These are phyloP conservation scores for Misgurnus anguillicaudatus DNA, from an alignment of 2,113 vertebrate species.

Conservation along the genomic window DNA sequence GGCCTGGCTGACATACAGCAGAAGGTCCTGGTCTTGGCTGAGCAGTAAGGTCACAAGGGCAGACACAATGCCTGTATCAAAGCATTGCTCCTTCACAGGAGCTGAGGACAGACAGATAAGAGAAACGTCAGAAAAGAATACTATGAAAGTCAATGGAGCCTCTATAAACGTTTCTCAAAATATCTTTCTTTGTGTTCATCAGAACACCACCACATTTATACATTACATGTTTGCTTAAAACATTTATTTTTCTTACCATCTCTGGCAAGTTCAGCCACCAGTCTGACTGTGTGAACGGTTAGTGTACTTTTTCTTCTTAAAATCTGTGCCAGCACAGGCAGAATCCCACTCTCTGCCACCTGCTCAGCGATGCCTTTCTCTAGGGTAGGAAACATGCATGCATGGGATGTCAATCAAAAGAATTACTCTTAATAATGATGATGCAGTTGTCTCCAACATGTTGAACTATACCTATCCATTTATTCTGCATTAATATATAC, in stretches of 20 bases:
- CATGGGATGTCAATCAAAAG: background rate
- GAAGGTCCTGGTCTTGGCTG: conserved; percentile 77
- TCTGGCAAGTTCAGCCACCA: conserved; percentile 82
- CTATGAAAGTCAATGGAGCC: too few relatives aligned
- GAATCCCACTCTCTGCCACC: conserved; percentile 76
- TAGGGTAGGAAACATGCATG: conserved; percentile 66
- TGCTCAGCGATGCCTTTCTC: conserved; percentile 75
- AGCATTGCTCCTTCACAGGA: conserved; percentile 77
- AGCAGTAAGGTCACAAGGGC: conserved; percentile 78
- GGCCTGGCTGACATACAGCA: conserved; percentile 75
- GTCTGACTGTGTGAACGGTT: conserved; percentile 71
- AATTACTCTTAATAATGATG: background rate
- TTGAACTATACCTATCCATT: too few relatives aligned
- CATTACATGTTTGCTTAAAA: background rate
- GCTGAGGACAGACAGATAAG: conserved; percentile 66
- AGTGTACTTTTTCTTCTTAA: conserved; percentile 74
- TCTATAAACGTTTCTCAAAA: too few relatives aligned
- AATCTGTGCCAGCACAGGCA: conserved; percentile 75
- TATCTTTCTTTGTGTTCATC: too few relatives aligned
- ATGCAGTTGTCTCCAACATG: too few relatives aligned
- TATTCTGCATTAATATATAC: background rate
- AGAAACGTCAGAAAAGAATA: background rate
- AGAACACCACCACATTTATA: background rate
- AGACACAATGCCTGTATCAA: conserved; percentile 75
- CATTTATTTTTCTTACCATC: conserved; percentile 66